A percentile compares a stretch with the other conserved stretches of the same genome.
Conservation (phyloP, 2,113 vertebrate species). For the Isichthys henryi region DNA sequence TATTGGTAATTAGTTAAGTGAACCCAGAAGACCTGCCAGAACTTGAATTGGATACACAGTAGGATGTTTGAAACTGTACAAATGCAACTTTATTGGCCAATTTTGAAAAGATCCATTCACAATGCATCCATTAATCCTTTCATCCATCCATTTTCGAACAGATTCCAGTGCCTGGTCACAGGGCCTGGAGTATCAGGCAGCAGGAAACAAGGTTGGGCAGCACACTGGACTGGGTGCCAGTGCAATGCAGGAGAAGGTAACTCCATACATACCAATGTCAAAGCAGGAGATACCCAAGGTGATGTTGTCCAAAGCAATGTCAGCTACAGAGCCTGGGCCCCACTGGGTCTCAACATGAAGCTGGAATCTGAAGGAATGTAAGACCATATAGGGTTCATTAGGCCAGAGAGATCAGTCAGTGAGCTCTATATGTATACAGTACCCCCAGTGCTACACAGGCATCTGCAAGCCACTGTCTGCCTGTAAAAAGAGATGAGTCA, state of each 20-base stretch:
- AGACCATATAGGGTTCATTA: not conserved
- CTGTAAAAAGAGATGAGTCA: not conserved
- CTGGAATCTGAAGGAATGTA: conserved; percentile 59
- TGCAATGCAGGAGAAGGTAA: not conserved
- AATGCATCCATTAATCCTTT: not conserved
- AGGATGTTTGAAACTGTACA: not conserved
- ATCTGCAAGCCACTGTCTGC: not conserved
- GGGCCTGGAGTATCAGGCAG: not conserved
- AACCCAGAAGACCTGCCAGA: not conserved
- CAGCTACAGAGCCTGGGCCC: conserved; percentile 67
- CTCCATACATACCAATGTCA: conserved; percentile 50
- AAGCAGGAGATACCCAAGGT: conserved; percentile 72
- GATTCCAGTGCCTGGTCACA: not conserved
- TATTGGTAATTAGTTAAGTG: not conserved
- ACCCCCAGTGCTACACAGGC: not conserved
- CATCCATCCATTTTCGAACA: not conserved
- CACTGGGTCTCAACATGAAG: conserved; percentile 67
- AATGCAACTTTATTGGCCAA: not conserved
- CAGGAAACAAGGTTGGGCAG: conserved; percentile 5
- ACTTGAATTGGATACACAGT: not conserved
- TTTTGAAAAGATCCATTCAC: not conserved
- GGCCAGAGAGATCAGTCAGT: not conserved
- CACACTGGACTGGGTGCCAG: not conserved
- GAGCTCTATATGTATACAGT: not conserved
- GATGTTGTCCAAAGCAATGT: conserved; percentile 74